These are phyloP conservation scores for Conchocele bisecta DNA, from an alignment of 2,888 invertebrate genomes.

Conservation along the genomic window DNA sequence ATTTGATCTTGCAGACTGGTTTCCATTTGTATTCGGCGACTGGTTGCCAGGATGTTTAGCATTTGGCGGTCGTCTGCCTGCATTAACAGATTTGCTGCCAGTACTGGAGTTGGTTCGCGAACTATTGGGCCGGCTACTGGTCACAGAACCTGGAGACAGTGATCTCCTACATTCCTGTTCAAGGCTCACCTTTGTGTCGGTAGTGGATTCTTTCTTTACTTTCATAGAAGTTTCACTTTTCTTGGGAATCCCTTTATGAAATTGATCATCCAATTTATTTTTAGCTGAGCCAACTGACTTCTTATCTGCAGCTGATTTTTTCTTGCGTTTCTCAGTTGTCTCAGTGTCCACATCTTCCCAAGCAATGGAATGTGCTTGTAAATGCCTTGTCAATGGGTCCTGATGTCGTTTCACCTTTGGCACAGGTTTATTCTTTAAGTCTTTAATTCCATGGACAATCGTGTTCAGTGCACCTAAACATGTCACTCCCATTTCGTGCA, in stretches of 20 bases:
- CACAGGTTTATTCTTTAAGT: constrained; percentile 42
- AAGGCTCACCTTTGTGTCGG: too few species aligned
- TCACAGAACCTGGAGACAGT: too few species aligned
- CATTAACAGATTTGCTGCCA: constrained; percentile 52
- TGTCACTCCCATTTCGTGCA: constrained; percentile 74
- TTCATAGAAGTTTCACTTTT: not conserved
- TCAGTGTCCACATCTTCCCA: constrained; percentile 36
- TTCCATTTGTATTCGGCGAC: constrained; percentile 6
- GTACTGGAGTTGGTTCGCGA: constrained; percentile 44
- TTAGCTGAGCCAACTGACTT: not conserved
- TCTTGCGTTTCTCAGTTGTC: not conserved
- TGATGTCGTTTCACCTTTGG: not conserved
- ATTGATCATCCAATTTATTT: not conserved
- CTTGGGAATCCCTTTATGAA: not conserved
- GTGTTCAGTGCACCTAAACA: constrained; percentile 75
- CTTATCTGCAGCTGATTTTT: not conserved
- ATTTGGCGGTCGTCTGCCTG: constrained; percentile 52
- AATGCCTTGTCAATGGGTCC: not conserved
- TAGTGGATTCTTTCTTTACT: constrained; percentile 7
- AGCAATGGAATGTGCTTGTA: constrained; percentile 41
- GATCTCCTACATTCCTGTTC: too few species aligned
- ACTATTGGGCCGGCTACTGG: too few species aligned
- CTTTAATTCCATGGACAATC: constrained; percentile 71
- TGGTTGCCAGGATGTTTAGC: constrained; percentile 28
- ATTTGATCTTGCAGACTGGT: constrained; percentile 8